Evolutionary conservation across 2,797 vertebrate species (phyloP).

Genomic region (Eleutherodactylus coqui): DNA sequence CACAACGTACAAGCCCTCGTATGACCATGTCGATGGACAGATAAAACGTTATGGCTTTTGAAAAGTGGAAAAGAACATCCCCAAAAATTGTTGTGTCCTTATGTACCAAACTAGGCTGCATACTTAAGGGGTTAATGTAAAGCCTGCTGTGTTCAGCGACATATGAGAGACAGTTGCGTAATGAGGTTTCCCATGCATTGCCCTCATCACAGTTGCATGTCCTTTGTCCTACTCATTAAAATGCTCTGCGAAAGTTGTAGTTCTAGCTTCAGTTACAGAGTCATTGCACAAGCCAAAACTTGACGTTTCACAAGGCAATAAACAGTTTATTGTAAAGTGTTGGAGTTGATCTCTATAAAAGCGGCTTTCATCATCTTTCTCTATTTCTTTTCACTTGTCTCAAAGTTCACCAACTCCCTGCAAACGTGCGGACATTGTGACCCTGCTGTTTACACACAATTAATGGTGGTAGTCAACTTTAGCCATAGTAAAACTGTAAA

Average conservation of each 20-base stretch:
- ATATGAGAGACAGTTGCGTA: too few relatives aligned
- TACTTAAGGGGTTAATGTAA: too few relatives aligned
- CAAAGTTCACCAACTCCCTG: constrained; percentile 9
- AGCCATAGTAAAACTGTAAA: too few relatives aligned
- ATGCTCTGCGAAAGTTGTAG: too few relatives aligned
- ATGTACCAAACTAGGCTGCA: too few relatives aligned
- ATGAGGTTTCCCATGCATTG: not conserved
- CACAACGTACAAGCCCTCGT: too few relatives aligned
- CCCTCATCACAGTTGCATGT: not conserved
- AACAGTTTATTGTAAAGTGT: not conserved
- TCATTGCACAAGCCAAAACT: not conserved
- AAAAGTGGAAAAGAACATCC: too few relatives aligned
- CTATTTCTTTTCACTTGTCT: constrained; percentile 12
- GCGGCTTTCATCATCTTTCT: not conserved
- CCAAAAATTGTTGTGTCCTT: too few relatives aligned
- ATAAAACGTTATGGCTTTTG: too few relatives aligned
- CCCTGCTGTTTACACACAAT: not conserved
- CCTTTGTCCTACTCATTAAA: not conserved
- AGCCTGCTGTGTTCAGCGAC: too few relatives aligned
- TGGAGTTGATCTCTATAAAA: not conserved
- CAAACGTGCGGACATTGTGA: constrained; percentile 10
- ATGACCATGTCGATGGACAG: too few relatives aligned
- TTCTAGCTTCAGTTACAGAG: not conserved
- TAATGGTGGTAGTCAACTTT: too few relatives aligned
- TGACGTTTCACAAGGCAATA: constrained; percentile 13